Base-by-base conservation (phyloP, 2,888 invertebrate species). In the Andricus quercusramuli region DNA sequence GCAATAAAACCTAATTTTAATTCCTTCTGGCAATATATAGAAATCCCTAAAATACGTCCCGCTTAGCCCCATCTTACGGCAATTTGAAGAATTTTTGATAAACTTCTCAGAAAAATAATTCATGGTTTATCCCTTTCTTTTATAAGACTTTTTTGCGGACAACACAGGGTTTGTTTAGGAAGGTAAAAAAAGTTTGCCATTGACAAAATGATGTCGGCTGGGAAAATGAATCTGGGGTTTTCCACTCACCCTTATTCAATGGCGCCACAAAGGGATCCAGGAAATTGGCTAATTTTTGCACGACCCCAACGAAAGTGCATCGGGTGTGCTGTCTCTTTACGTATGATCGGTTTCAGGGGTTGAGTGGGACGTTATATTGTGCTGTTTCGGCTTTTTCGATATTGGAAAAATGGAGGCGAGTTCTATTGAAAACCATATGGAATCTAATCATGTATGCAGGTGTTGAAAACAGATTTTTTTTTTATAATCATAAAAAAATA, bases 201-300 rank as follows among this genome's bases (percentile, higher is more conserved):
- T 86, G 88, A 32, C n/a, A 70, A 70, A 70, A 51, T 70, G 20
- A 56, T 70, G 29, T 56, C 29, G 70, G 70, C 65, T 76, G 70
- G 81, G 77, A 78, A 68, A 78, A 80, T 65, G 77, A 59, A 56
- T 77, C 70, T 78, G 82, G 70, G 62, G 79, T 84, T 80, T 83
- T 82, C 83, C 86, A 82, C 86, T 86, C 81, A 82, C 78, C 81
- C 78, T 84, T 56, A 70, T 56, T 56, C 32, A 70, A 81, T 76
- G 78, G 79, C 76, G 65, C 76, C 80, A 86, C 87, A 89, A 86
- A 89, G 85, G 81, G 83, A 81, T 79, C 78, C 82, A 78, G 84
- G 83, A 86, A 87, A 87, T 88, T 85, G 88, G 84, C 84, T 85
- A 88, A 86, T 87, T 86, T 88, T 86, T 87, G 83, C 78, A 80